Percentiles rank a stretch among this genome's conserved stretches.
Evolutionary conservation across 2,888 invertebrate genomes (phyloP).

Genomic region (Andrena chrysosceles): DNA sequence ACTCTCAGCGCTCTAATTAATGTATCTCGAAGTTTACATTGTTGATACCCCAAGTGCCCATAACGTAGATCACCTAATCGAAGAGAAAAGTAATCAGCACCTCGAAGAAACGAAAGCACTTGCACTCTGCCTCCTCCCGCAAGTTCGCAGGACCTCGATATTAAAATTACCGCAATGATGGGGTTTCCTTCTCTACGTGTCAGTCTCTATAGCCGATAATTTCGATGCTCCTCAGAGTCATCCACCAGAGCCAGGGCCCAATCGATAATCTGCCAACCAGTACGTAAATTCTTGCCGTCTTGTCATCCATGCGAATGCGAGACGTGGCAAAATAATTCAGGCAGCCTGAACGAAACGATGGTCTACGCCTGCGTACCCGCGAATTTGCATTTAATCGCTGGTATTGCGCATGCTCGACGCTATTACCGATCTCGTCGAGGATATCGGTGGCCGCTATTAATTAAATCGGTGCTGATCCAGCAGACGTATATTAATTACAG

Average conservation of each 20-base stretch:
- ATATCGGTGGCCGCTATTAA: constrained; percentile 25
- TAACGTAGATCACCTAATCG: neutral
- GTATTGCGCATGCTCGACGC: constrained; percentile 11
- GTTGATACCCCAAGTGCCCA: neutral
- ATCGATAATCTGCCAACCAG: neutral
- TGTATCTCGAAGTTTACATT: too few species aligned
- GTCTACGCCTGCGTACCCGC: neutral
- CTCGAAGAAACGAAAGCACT: neutral
- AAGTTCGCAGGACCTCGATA: neutral
- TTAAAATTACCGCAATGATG: neutral
- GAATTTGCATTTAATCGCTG: constrained; percentile 50
- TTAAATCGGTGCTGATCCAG: constrained; percentile 17
- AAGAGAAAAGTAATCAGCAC: neutral
- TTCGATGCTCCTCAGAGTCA: neutral
- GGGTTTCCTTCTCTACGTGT: neutral
- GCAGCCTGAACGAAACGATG: constrained; percentile 1
- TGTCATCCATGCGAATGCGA: neutral
- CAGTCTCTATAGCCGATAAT: constrained; percentile 1
- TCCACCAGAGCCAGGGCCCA: neutral
- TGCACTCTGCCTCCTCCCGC: neutral
- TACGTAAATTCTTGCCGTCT: neutral
- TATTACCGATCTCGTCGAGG: constrained; percentile 14
- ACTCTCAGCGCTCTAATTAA: too few species aligned
- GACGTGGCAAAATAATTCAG: constrained; percentile 2
- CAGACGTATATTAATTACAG: constrained; percentile 43